These are phyloP conservation scores for Drosophila mauritiana DNA, from an alignment of 1,140 invertebrate genomes.

Conservation along the genomic window DNA sequence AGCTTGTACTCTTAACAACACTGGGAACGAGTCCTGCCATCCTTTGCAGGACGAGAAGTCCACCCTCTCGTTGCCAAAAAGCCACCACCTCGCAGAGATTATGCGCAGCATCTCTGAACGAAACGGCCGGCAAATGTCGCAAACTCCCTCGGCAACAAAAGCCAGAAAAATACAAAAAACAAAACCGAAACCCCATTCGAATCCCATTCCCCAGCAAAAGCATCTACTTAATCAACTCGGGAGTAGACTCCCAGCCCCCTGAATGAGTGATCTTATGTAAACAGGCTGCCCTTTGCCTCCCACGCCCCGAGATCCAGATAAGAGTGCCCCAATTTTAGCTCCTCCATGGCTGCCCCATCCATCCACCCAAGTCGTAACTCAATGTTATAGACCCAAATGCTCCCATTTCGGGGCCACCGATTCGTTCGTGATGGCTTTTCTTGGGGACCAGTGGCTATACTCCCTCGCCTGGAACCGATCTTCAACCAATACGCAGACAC, in stretches of 20 bases:
- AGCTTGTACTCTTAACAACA: neutral
- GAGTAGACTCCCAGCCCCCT: slow-evolving; percentile 17
- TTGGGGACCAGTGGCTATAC: slow-evolving; percentile 33
- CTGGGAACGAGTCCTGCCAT: neutral
- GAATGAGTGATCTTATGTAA: slow-evolving; percentile 51
- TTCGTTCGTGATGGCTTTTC: slow-evolving; percentile 55
- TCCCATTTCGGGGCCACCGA: slow-evolving; percentile 46
- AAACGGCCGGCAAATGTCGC: slow-evolving; percentile 22
- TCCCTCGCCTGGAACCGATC: slow-evolving; percentile 58
- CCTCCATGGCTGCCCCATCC: neutral
- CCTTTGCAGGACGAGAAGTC: slow-evolving; percentile 11
- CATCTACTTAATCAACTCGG: slow-evolving; percentile 37
- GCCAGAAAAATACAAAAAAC: slow-evolving; percentile 24
- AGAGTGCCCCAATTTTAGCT: slow-evolving; percentile 51
- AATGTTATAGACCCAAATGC: slow-evolving; percentile 37
- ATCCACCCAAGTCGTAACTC: slow-evolving; percentile 28
- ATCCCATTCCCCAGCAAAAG: slow-evolving; percentile 15
- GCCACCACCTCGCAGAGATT: slow-evolving; percentile 37
- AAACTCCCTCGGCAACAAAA: slow-evolving; percentile 43
- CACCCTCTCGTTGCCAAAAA: slow-evolving; percentile 8
- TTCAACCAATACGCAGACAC: neutral
- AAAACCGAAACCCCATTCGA: slow-evolving; percentile 10
- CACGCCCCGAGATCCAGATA: slow-evolving; percentile 44
- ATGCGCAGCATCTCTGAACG: slow-evolving; percentile 35
- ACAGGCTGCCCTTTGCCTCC: slow-evolving; percentile 42